These are phyloP conservation scores for Osmerus eperlanus DNA, from an alignment of 2,113 vertebrate species.

Conservation along the genomic window DNA sequence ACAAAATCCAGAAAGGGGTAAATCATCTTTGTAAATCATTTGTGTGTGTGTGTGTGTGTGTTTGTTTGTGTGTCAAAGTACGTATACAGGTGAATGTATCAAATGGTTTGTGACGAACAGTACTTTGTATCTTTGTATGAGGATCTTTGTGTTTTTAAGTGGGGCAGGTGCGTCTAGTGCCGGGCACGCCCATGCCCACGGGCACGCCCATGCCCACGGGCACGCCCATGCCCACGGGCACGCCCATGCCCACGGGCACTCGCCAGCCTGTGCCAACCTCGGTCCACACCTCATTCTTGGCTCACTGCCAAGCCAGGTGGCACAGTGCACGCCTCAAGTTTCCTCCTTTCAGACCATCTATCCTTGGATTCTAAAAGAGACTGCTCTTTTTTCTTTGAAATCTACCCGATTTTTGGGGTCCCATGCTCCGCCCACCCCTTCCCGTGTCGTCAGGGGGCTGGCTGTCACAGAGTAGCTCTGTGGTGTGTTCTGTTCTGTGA, in stretches of 20 bases:
- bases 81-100: too few species aligned
- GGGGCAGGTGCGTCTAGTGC: too few species aligned
- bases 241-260: conserved; percentile 5
- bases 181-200: too few species aligned
- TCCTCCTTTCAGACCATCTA: conserved; percentile 57
- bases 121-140: too few species aligned
- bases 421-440: conserved; percentile 19
- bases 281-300: conserved; percentile 41
- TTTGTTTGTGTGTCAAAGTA: not conserved
- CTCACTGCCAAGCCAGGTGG: conserved; percentile 55
- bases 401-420: not conserved
- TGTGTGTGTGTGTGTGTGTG: not conserved
- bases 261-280: conserved; percentile 19
- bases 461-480: conserved; percentile 45
- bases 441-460: conserved; percentile 41
- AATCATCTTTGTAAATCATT: too few species aligned
- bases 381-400: not conserved
- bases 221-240: conserved; percentile 2
- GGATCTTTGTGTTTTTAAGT: too few species aligned
- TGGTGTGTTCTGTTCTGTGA: conserved; percentile 37
- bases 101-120: too few species aligned
- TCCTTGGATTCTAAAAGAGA: conserved; percentile 25
- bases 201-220: too few species aligned
- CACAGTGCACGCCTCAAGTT: conserved; percentile 48
- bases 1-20: too few species aligned